These are phyloP conservation scores for Glaucopsyche alexis DNA, from an alignment of 2,888 invertebrate genomes.

Conservation along the genomic window DNA sequence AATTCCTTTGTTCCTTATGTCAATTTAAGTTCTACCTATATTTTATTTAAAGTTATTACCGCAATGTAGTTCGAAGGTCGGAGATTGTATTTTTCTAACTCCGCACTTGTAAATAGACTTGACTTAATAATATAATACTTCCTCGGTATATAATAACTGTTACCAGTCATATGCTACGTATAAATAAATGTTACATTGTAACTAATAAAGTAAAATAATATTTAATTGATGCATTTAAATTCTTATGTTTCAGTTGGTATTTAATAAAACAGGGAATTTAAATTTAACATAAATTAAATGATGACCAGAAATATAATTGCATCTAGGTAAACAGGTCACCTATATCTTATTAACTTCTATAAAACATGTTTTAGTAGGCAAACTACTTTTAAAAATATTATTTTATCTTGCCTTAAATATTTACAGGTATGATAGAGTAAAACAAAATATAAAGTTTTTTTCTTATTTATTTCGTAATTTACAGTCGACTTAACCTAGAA, in stretches of 20 bases:
- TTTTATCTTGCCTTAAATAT: neutral
- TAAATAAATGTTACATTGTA: constrained; percentile 4
- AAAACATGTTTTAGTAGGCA: neutral
- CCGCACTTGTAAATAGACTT: constrained; percentile 16
- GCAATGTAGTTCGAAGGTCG: constrained; percentile 22
- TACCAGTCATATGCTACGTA: neutral
- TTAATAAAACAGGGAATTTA: neutral
- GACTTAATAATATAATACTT: constrained; percentile 8
- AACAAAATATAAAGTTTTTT: constrained; percentile 56
- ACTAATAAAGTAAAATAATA: neutral
- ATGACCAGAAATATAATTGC: neutral
- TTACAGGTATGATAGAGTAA: constrained; percentile 40
- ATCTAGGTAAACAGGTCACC: neutral
- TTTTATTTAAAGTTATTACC: constrained; percentile 14
- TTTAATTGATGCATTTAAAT: neutral
- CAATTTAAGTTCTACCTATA: neutral
- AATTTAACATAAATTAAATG: neutral
- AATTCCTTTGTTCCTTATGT: constrained; percentile 8
- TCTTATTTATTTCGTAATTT: constrained; percentile 63
- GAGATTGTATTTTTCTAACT: constrained; percentile 26
- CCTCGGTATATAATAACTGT: neutral
- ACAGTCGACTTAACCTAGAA: constrained; percentile 69
- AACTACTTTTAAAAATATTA: too few species aligned
- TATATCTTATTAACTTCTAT: neutral
- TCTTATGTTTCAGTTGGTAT: neutral